Percentiles rank a stretch among this genome's conserved stretches.
These are phyloP conservation scores for Perizoma flavofasciatum DNA, from an alignment of 2,888 invertebrate genomes.

Conservation along the genomic window DNA sequence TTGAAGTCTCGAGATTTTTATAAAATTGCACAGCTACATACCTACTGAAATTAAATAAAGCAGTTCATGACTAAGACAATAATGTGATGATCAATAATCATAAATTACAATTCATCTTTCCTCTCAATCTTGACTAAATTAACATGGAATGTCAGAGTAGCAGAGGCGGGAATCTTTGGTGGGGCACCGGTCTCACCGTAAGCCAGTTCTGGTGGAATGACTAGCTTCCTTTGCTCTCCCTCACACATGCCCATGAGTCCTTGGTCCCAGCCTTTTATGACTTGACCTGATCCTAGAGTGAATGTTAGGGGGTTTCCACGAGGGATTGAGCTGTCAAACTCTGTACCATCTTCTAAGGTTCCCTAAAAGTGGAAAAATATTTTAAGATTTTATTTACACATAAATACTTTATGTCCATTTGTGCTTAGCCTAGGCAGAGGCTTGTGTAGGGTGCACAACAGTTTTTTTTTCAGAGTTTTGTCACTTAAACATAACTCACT, in stretches of 20 bases:
- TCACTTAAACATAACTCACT: too few species aligned
- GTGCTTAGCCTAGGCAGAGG: too few species aligned
- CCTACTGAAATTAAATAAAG: too few species aligned
- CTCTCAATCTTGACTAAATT: slow-evolving; percentile 90
- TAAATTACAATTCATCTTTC: slow-evolving; percentile 81
- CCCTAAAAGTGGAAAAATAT: slow-evolving; percentile 82
- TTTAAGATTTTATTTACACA: background rate
- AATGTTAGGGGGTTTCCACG: slow-evolving; percentile 91
- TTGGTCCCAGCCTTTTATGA: slow-evolving; percentile 96
- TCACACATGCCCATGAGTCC: slow-evolving; percentile 95
- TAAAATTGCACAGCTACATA: too few species aligned
- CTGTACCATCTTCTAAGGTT: slow-evolving; percentile 91
- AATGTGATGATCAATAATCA: too few species aligned
- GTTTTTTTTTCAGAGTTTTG: too few species aligned
- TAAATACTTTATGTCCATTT: too few species aligned
- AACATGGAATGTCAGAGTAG: slow-evolving; percentile 92
- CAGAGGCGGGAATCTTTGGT: slow-evolving; percentile 92
- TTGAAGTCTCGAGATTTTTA: too few species aligned
- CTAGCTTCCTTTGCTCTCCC: slow-evolving; percentile 92
- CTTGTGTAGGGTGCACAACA: too few species aligned
- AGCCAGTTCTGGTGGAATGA: slow-evolving; percentile 93
- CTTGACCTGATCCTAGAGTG: slow-evolving; percentile 92
- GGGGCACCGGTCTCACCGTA: slow-evolving; percentile 93
- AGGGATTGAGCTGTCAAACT: slow-evolving; percentile 92
- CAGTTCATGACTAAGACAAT: too few species aligned